A percentile compares a stretch with the other conserved stretches of the same genome.
phyloP scores from a whole-genome alignment of 2,113 vertebrate genomes.

The Vicugna pacos region DNA sequence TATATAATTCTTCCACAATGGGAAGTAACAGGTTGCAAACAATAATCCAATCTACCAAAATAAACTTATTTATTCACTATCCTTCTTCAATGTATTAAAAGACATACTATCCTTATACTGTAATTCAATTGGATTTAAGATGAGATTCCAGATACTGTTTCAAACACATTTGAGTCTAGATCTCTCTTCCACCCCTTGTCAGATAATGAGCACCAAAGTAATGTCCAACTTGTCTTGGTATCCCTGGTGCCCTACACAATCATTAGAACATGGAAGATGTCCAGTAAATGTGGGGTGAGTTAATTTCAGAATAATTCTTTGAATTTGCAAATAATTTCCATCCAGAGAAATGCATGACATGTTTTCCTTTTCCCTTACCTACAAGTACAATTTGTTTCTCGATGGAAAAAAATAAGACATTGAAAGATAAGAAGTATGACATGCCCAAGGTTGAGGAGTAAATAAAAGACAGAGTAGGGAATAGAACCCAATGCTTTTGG shows the following conservation, averaged over 20 bases:
- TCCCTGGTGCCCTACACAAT: neutral
- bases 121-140: neutral
- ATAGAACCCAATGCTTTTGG: neutral
- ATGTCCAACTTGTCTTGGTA: neutral
- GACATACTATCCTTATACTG: neutral
- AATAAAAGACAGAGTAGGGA: neutral
- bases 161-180: neutral
- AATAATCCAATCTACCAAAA: neutral
- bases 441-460: neutral
- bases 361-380: neutral
- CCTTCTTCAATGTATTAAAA: neutral
- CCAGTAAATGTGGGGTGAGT: neutral
- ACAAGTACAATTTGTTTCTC: conserved; percentile 6
- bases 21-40: neutral
- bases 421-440: neutral
- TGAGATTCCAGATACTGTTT: neutral
- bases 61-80: neutral
- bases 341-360: neutral
- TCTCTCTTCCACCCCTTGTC: neutral
- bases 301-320: conserved; percentile 1
- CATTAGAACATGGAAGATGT: neutral
- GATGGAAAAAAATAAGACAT: neutral
- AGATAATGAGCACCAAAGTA: neutral
- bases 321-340: conserved; percentile 24
- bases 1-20: neutral